These are phyloP conservation scores for Melanerpes aurifrons DNA, from an alignment of 2,113 vertebrate genomes.

Conservation along the genomic window DNA sequence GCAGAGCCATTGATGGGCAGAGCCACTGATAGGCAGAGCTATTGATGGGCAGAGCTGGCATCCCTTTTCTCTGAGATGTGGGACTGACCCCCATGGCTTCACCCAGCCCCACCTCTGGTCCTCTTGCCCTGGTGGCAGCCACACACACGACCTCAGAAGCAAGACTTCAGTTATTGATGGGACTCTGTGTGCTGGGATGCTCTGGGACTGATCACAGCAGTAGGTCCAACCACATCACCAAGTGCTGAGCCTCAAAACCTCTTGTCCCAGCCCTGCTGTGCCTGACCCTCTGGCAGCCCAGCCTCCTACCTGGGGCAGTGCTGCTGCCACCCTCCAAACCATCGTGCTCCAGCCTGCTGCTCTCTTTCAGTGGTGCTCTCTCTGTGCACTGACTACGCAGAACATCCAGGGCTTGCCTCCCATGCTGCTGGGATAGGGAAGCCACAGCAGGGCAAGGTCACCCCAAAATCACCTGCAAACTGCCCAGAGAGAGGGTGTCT, in stretches of 20 bases:
- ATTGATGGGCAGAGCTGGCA: not conserved
- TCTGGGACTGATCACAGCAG: accelerated
- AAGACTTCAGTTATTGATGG: not conserved
- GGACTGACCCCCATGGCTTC: not conserved
- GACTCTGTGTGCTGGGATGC: accelerated
- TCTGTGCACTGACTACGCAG: not conserved
- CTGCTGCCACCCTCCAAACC: not conserved
- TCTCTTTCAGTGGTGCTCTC: not conserved
- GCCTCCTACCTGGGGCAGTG: not conserved
- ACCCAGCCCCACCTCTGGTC: not conserved
- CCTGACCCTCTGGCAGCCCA: not conserved
- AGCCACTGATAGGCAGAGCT: not conserved
- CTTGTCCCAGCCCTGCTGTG: not conserved
- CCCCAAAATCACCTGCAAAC: not conserved
- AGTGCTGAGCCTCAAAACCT: not conserved
- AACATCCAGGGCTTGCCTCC: not conserved
- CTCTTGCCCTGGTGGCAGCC: not conserved
- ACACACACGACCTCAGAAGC: not conserved
- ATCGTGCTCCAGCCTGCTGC: accelerated
- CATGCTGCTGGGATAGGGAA: not conserved
- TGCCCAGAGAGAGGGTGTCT: not conserved
- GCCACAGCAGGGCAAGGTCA: not conserved
- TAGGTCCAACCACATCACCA: accelerated
- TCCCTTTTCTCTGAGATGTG: not conserved
- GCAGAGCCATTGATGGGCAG: no score